Base-by-base conservation (phyloP, 1,140 invertebrate genomes). In the Bombyx mandarina region DNA sequence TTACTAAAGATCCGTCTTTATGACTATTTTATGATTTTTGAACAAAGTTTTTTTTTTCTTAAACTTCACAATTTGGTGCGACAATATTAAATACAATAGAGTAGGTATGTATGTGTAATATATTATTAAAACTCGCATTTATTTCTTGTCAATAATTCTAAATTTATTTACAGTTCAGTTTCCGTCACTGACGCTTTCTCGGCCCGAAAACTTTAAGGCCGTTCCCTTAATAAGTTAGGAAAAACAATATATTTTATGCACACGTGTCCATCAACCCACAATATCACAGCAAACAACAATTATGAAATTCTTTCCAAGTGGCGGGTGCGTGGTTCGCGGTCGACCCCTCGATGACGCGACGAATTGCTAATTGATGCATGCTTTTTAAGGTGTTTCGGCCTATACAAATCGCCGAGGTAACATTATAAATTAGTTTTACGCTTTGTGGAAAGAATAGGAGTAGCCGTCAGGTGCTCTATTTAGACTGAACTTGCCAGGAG, bases 381-480 rank as follows among this genome's bases (percentile, higher is more conserved):
- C 67, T 78, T 76, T 75, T 73, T 72, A 71, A 18, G 66, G 60
- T 72, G 58, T 72, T 69, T 73, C 66, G 63, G 64, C 52, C 67
- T 68, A 62, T 66, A 79, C 69, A 75, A 82, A 68, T 70, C 72
- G 67, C 73, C 72, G 68, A 65, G 60, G 60, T 58, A 66, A 60
- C 67, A 60, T 65, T 56, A 43, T 70, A 75, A 62, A 65, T 69
- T 66, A 68, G 56, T 65, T 71, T 82, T 85, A 85, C 57, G 77
- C 82, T 82, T 87, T 94, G 86, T 91, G 93, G 89, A 95, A 95
- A 51, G 90, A 93, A 82, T 94, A 96, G 64, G 93, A 93, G 82
- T 92, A 95, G 61, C 95, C 95, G 74, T 95, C 94, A 18, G 94
- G 94, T 48, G 93, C 94, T 79, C 95, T 90, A 89, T 95, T 95